Conservation (phyloP, 2,797 vertebrate genomes). For the Molossus alvarezi region DNA sequence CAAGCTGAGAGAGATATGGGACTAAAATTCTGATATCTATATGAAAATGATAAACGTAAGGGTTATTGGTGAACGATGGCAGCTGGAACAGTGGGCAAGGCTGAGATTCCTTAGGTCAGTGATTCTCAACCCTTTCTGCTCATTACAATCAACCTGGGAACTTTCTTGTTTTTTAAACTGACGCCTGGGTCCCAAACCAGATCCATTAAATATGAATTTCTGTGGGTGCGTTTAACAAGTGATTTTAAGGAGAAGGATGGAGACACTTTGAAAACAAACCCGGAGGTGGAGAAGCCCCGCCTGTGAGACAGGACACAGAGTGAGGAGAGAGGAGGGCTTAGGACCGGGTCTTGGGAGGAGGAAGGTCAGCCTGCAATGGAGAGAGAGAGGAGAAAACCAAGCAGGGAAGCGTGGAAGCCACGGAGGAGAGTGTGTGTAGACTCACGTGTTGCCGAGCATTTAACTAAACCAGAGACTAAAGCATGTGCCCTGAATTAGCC, state of each 20-base stretch:
- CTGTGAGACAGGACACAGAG: neutral
- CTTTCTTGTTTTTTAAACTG: neutral
- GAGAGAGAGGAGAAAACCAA: neutral
- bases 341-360: neutral
- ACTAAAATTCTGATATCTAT: neutral
- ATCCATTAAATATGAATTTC: neutral
- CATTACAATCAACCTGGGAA: neutral
- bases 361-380: too few relatives aligned
- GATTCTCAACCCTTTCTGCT: neutral
- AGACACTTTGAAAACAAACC: neutral
- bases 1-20: neutral
- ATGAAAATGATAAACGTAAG: neutral
- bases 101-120: neutral
- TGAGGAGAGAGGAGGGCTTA: neutral
- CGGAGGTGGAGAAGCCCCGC: neutral
- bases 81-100: neutral
- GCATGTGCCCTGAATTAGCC: neutral
- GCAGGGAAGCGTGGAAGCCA: neutral
- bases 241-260: constrained; percentile 19
- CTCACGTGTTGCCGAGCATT: neutral
- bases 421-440: rapidly evolving
- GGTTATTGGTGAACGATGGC: neutral
- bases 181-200: neutral
- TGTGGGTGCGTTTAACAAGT: neutral
- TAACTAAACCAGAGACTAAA: neutral